Evolutionary conservation across 2,888 invertebrate species (phyloP), one percentile per base, ranked within the genome.

Genomic region (Drosophila diplacantha): DNA sequence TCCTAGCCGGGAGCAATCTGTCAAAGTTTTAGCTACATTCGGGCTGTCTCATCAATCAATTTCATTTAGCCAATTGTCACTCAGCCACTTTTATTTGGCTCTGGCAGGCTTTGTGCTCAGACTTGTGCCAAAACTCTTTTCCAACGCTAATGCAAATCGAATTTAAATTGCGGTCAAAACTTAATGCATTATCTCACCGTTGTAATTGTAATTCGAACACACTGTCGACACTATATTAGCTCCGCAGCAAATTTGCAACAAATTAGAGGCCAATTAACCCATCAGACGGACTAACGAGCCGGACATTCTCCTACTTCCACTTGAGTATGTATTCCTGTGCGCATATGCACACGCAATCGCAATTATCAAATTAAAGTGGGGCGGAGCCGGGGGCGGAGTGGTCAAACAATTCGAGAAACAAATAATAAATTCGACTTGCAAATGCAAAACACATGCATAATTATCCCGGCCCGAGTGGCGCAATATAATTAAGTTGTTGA

Each of bases 41-140:
- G 50, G 35, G 68, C 51, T 62, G 72, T 59, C 72, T 84, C 81
- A 84, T 84, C 84, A 84, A 84, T 84, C 84, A 84, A 84, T 80
- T 81, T 75, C 77, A 79, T 72, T 73, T 71, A 58, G 67, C 64
- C 73, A 68, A 57, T 61, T 66, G 73, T 71, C 83, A 77, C 51
- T 73, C 63, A 71, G 58, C 44, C 55, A 52, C 18, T 61, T 62
- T 54, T 50, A 58, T 69, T 70, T 67, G 43, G 55, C 18, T 75
- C 35, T 44, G 14, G 20, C 22, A 34, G 20, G 32, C 14, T 24
- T 51, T 57, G 16, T 24, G 32, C 12, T n/a, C 14, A 22, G 5
- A 47, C n/a, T 49, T 14, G 12, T n/a, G 38, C 14, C 18, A 12
- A 4, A 46, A 46, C 62, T 32, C 12, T 14, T 22, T 16, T 1